Conservation (phyloP, 2,797 vertebrate species). For the Tangara arthus region DNA sequence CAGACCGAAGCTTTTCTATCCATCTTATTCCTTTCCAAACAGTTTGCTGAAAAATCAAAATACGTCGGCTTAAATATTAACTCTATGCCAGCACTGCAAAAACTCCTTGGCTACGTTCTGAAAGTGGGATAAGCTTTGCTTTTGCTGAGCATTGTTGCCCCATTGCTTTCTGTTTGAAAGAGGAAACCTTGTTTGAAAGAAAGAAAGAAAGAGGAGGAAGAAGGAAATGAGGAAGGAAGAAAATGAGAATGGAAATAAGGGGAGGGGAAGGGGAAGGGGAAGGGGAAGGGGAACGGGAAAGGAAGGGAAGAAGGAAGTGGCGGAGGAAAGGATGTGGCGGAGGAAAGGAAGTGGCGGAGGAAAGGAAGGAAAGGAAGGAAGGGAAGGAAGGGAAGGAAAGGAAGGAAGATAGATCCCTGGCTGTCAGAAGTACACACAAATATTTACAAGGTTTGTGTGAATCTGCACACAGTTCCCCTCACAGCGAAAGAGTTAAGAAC, state of each 20-base stretch:
- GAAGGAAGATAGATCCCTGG: constrained; percentile 12
- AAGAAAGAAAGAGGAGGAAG: not conserved
- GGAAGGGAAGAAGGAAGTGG: no score
- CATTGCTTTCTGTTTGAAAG: constrained; percentile 51
- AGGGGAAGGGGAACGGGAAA: no score
- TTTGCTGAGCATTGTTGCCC: constrained; percentile 47
- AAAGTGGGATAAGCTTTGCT: constrained; percentile 39
- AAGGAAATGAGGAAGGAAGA: not conserved
- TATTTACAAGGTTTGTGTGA: constrained; percentile 74
- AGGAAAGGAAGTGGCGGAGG: no score
- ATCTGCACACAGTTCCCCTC: constrained; percentile 61
- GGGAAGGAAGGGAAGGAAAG: not conserved
- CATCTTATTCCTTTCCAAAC: constrained; percentile 19
- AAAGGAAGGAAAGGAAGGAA: not conserved
- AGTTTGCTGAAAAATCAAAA: not conserved
- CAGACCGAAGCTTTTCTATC: constrained; percentile 29
- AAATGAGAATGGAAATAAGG: not conserved
- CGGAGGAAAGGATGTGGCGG: no score
- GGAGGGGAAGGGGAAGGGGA: not conserved
- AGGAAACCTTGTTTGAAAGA: constrained; percentile 54
- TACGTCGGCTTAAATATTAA: not conserved
- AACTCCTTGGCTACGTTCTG: constrained; percentile 28
- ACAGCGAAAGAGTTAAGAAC: constrained; percentile 68
- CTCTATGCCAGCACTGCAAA: constrained; percentile 41
- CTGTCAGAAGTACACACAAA: constrained; percentile 60